Evolutionary conservation across 1,140 invertebrate genomes (phyloP), one percentile per base, ranked within the genome.

Genomic region (Sitophilus oryzae): DNA sequence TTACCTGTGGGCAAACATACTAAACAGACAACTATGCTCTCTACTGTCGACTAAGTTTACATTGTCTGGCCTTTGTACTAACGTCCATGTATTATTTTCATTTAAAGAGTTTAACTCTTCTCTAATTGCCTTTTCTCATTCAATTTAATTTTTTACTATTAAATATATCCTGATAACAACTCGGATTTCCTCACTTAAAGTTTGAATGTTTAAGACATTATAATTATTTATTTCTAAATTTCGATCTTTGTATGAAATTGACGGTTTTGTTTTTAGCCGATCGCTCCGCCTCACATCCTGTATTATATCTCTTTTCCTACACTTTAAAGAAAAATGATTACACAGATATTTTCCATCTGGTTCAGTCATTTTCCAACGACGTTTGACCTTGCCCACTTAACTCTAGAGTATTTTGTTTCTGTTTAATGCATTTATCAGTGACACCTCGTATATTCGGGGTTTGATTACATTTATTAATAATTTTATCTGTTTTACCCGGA

Each of bases 41-140:
- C 51, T 43, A 63, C 46, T 67, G 62, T 65, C 59, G 43, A 71
- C 59, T 55, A 70, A 66, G 64, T 73, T 73, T 66, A 63, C 69
- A 60, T 70, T 62, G 6, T 55, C 36, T 14, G 73, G 71, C 41
- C 52, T 69, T 34, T 59, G 35, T 16, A 74, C 70, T 55, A 74
- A 58, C 25, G 56, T 64, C 72, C 70, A 73, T 9, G 66, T 74
- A 41, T 73, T 67, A 64, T 72, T 73, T 38, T 25, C 11, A 37
- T 42, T 41, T 48, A 72, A 54, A 23, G 68, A 72, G 52, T 71
- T 62, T 18, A 73, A 35, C 64, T 74, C 67, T 30, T 67, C 66
- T 37, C 67, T 53, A 22, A 74, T 67, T n/a, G n/a, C n/a, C n/a
- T n/a, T n/a, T n/a, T n/a, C n/a, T n/a, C n/a, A n/a, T n/a, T n/a